A percentile compares a stretch with the other conserved stretches of the same genome.
Evolutionary conservation across 2,888 invertebrate species (phyloP).

Genomic region (Drosophila basisetae): DNA sequence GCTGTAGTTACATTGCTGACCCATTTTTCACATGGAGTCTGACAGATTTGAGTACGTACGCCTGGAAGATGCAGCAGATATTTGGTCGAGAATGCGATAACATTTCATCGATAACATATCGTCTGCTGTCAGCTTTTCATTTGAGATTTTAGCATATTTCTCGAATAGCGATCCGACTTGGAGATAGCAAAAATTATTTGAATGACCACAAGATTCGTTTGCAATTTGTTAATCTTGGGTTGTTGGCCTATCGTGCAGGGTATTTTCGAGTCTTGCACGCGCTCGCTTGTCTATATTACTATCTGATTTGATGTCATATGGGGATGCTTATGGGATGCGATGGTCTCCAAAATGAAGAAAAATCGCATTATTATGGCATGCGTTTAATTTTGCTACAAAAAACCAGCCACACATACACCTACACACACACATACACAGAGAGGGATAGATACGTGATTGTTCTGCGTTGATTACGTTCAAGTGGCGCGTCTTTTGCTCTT

Average conservation of each 20-base stretch:
- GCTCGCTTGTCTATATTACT: background rate
- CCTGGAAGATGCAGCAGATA: background rate
- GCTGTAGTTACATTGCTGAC: background rate
- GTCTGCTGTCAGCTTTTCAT: background rate
- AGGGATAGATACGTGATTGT: conserved; percentile 47
- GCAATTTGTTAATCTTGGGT: background rate
- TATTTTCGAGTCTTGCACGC: conserved; percentile 11
- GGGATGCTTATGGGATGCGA: conserved; percentile 28
- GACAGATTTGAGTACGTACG: background rate
- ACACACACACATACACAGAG: conserved; percentile 4
- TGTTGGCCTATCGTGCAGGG: conserved; percentile 1
- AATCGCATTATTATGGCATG: conserved; percentile 78
- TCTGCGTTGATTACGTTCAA: conserved; percentile 65
- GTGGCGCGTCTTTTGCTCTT: conserved; percentile 43
- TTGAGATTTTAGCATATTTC: background rate
- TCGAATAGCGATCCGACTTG: background rate
- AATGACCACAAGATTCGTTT: background rate
- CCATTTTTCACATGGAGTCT: background rate
- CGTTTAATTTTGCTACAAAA: conserved; percentile 71
- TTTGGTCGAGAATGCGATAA: background rate
- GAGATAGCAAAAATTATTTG: background rate
- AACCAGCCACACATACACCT: conserved; percentile 18
- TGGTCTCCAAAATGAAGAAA: conserved; percentile 58
- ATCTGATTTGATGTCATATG: conserved; percentile 36
- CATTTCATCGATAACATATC: background rate